A percentile compares a stretch with the other conserved stretches of the same genome.
Evolutionary conservation across 1,140 invertebrate genomes (phyloP).

Genomic region (Formica exsecta): DNA sequence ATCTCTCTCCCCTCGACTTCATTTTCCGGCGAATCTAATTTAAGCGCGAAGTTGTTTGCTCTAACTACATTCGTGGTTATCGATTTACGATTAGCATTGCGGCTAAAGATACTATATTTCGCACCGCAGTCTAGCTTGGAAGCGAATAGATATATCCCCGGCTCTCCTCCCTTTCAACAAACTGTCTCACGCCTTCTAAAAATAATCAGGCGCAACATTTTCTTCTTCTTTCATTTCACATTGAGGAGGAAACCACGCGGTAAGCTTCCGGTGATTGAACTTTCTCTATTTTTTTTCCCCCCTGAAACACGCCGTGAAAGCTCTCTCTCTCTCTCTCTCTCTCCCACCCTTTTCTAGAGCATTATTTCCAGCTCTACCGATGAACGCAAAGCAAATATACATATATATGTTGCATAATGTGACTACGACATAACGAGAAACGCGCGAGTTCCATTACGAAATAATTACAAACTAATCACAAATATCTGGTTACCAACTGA

Average conservation of each 20-base stretch:
- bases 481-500: slow-evolving; percentile 53
- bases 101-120: slow-evolving; percentile 19
- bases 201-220: slow-evolving; percentile 53
- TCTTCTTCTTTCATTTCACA: neutral
- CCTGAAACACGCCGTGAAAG: neutral
- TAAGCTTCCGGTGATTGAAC: slow-evolving; percentile 57
- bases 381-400: neutral
- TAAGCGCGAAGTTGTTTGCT: slow-evolving; percentile 53
- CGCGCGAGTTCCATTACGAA: slow-evolving; percentile 51
- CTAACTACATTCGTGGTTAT: slow-evolving; percentile 60
- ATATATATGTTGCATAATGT: neutral
- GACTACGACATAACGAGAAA: neutral
- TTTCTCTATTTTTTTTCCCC: neutral
- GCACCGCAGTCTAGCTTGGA: slow-evolving; percentile 5
- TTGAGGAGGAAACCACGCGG: neutral
- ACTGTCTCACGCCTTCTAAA: slow-evolving; percentile 47
- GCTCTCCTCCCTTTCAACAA: neutral
- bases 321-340: neutral
- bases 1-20: neutral
- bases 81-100: slow-evolving; percentile 70
- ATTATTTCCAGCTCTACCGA: slow-evolving; percentile 26
- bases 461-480: slow-evolving; percentile 64
- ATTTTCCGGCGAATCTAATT: slow-evolving; percentile 62
- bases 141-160: slow-evolving; percentile 11
- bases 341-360: no score